phyloP scores from a whole-genome alignment of 2,113 vertebrate genomes.

The Atlantisia rogersi region DNA sequence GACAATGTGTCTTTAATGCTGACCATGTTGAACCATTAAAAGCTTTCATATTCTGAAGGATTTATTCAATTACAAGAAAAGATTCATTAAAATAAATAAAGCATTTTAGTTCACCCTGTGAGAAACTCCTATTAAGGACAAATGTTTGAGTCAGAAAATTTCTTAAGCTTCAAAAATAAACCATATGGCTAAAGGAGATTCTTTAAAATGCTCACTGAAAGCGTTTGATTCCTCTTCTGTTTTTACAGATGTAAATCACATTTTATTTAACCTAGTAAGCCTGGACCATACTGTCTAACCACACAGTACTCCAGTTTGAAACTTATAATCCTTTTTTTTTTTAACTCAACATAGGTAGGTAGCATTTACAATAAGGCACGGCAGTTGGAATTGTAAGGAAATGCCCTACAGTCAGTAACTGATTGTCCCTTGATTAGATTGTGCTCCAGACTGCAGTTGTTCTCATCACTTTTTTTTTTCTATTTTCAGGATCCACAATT shows the following conservation, averaged over 20 bases:
- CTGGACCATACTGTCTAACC: neutral
- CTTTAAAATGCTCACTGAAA: constrained; percentile 8
- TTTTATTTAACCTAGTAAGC: neutral
- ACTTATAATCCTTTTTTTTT: neutral
- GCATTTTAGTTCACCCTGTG: neutral
- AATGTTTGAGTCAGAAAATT: constrained; percentile 36
- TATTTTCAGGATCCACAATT: neutral
- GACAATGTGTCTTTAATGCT: neutral
- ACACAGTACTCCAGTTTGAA: neutral
- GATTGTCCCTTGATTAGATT: neutral
- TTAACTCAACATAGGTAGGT: neutral
- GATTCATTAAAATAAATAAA: constrained; percentile 18
- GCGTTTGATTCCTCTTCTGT: neutral
- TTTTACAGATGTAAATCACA: constrained; percentile 8
- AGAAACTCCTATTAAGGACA: constrained; percentile 61
- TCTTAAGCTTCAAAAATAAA: constrained; percentile 62
- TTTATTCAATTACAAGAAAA: constrained; percentile 9
- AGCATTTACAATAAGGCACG: neutral
- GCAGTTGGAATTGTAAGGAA: neutral
- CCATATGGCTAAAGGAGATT: neutral
- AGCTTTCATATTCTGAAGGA: constrained; percentile 2
- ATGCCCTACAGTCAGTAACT: neutral
- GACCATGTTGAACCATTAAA: neutral
- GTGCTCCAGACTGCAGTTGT: neutral
- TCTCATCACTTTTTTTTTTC: neutral